Evolutionary conservation across 2,888 invertebrate genomes (phyloP), one percentile per base, ranked within the genome.

Genomic region (Zeuzera pyrina): DNA sequence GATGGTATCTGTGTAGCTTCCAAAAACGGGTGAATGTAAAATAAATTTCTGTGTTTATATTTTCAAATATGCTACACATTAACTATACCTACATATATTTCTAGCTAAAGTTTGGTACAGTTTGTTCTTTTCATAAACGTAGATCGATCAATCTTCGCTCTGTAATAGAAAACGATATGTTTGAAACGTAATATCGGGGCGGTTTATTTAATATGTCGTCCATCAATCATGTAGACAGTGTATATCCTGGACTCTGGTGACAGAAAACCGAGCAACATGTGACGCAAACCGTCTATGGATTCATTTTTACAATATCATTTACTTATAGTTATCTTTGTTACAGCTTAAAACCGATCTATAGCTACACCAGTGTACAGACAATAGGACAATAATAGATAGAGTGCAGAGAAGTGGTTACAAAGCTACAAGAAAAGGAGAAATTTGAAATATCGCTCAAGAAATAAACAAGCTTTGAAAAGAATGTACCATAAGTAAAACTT

Each of bases 181-280:
- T 73, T 71, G 70, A 72, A 77, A 74, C 57, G 74, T 69, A 69
- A 79, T 76, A 77, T 73, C 55, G 65, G 54, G 55, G 57, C 51
- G 72, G 67, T 72, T 74, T 77, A 78, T 79, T 79, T 73, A 78
- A 76, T 78, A 76, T 71, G 69, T 55, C 57, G 59, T 51, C 62
- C 67, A 81, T 81, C 79, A 73, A 81, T 81, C 79, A 77, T 57
- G 40, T 52, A 57, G 53, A 57, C 61, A 57, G 56, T 57, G 57
- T 58, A 44, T 52, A 54, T 59, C 52, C 53, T 60, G 60, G 54
- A 45, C 54, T 50, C 45, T 51, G 71, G 70, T 67, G 78, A 79
- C 78, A 76, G 69, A 67, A 68, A 61, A 52, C 47, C 52, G 59
- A 51, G 67, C 68, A 70, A 71, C 69, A 70, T 63, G 67, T 70